phyloP scores from a whole-genome alignment of 2,888 invertebrate species.

The Antheraea yamamai region DNA sequence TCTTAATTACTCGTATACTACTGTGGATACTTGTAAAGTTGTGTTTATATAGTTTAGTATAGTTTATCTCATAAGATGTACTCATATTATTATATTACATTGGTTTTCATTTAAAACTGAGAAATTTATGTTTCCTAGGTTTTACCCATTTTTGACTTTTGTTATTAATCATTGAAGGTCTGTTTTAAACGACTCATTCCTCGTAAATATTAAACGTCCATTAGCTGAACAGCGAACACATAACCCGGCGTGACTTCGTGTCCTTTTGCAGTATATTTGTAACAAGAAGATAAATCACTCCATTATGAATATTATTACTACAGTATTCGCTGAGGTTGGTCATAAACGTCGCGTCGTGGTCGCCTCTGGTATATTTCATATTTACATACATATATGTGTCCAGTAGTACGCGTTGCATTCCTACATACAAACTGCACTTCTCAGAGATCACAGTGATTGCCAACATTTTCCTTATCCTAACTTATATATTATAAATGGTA shows the following conservation, averaged over 20 bases:
- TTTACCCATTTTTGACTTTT: not conserved
- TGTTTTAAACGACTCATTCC: not conserved
- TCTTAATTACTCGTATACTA: too few species aligned
- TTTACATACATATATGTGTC: not conserved
- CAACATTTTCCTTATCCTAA: not conserved
- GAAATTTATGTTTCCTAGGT: too few species aligned
- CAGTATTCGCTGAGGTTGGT: not conserved
- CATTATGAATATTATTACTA: constrained; percentile 1
- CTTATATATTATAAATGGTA: not conserved
- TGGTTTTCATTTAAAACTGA: too few species aligned
- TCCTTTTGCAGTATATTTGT: not conserved
- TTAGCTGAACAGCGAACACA: not conserved
- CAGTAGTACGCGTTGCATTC: not conserved
- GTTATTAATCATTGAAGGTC: not conserved
- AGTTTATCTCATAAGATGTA: too few species aligned
- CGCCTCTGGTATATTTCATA: not conserved
- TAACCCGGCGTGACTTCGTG: not conserved
- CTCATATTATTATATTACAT: too few species aligned
- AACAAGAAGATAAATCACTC: not conserved
- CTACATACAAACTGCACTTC: not conserved
- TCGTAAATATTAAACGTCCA: not conserved
- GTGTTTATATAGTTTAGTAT: too few species aligned
- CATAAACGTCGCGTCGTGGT: not conserved
- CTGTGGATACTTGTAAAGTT: too few species aligned
- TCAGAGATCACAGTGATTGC: not conserved